Conservation (phyloP, 2,797 vertebrate species). For the Phyllotis vaccarum region DNA sequence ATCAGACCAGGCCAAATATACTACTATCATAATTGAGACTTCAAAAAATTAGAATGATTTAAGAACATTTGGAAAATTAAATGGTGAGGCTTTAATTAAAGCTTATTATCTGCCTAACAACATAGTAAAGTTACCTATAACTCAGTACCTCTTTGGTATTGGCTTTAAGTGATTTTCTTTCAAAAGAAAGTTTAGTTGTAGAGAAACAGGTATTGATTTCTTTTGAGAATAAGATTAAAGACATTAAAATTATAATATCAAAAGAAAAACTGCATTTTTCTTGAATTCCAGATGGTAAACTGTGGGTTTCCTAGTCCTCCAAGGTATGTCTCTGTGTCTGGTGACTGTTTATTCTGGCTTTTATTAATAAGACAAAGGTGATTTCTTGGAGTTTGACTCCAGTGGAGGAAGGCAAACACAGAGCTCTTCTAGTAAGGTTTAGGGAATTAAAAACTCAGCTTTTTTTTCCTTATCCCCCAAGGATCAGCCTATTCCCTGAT, state of each 20-base stretch:
- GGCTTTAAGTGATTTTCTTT: not conserved
- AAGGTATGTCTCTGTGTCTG: not conserved
- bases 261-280: not conserved
- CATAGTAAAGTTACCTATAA: not conserved
- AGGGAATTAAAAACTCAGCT: slow-evolving; percentile 73
- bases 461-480: slow-evolving; percentile 61
- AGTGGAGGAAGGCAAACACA: fast-evolving
- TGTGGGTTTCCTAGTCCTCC: slow-evolving; percentile 1
- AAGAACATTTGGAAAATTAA: slow-evolving; percentile 24
- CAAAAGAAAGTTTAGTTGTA: not conserved
- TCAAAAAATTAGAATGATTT: slow-evolving; percentile 33
- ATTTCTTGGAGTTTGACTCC: slow-evolving; percentile 80
- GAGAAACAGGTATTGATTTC: not conserved
- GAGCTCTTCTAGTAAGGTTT: slow-evolving; percentile 25
- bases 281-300: not conserved
- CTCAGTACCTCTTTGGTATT: not conserved
- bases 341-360: slow-evolving; percentile 79
- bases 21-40: not conserved
- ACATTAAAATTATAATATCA: not conserved
- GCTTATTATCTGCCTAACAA: not conserved
- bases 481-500: slow-evolving; percentile 52
- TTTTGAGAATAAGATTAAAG: slow-evolving; percentile 34
- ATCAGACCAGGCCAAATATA: not conserved
- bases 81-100: not conserved
- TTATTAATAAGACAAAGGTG: slow-evolving; percentile 84